These are phyloP conservation scores for Mystacornis crossleyi DNA, from an alignment of 2,113 vertebrate species.

Conservation along the genomic window DNA sequence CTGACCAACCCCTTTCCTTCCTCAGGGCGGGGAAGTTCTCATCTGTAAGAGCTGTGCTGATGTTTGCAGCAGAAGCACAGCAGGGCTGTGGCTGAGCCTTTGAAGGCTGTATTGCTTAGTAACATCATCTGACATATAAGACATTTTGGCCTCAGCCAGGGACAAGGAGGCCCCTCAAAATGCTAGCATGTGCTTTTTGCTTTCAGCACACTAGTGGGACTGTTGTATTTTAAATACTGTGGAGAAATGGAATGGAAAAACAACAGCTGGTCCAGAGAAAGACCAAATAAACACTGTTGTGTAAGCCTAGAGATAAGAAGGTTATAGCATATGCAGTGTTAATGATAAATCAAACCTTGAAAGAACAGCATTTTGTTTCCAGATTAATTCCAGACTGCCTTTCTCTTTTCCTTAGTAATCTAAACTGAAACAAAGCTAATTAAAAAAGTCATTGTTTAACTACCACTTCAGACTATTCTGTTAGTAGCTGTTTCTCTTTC, in stretches of 20 bases:
- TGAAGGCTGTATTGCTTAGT: neutral
- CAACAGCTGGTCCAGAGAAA: neutral
- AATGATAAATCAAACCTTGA: neutral
- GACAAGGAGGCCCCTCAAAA: neutral
- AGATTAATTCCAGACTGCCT: neutral
- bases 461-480: neutral
- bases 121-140: neutral
- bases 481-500: neutral
- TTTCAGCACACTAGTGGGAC: neutral
- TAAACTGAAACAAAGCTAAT: neutral
- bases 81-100: neutral
- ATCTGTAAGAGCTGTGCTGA: neutral
- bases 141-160: neutral
- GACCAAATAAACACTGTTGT: neutral
- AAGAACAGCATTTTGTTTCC: neutral
- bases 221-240: neutral
- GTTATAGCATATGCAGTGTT: neutral
- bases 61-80: neutral
- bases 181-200: neutral
- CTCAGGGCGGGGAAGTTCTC: fast-evolving
- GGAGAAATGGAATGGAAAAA: neutral
- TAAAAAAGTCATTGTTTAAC: neutral
- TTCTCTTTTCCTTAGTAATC: neutral
- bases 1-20: neutral
- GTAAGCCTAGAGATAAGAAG: neutral